These are phyloP conservation scores for Nymphicus hollandicus DNA, from an alignment of 2,113 vertebrate genomes.

Conservation along the genomic window DNA sequence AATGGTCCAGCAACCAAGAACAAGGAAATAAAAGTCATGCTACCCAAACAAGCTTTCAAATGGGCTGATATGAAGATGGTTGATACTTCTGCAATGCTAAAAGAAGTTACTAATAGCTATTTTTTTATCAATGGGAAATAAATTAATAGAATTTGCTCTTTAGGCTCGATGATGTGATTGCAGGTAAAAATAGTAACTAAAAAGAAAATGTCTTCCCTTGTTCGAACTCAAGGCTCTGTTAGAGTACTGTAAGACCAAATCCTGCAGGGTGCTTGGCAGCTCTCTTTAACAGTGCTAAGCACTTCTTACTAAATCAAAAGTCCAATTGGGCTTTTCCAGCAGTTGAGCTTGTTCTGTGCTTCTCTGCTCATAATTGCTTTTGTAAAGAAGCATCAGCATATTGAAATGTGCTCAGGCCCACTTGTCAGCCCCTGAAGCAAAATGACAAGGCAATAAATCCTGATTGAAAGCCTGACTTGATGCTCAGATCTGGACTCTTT, in stretches of 20 bases:
- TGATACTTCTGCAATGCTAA: not conserved
- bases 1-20: not conserved
- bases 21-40: not conserved
- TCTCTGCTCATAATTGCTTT: slow-evolving; percentile 41
- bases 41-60: not conserved
- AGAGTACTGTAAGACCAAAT: not conserved
- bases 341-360: not conserved
- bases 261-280: not conserved
- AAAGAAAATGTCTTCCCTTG: not conserved
- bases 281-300: not conserved
- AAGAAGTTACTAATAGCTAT: not conserved
- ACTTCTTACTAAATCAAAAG: slow-evolving; percentile 4
- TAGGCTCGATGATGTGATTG: not conserved
- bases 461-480: slow-evolving; percentile 20
- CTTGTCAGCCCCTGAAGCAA: slow-evolving; percentile 28
- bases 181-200: not conserved
- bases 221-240: not conserved
- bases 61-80: not conserved
- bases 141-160: not conserved
- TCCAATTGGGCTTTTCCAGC: slow-evolving; percentile 18
- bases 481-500: slow-evolving; percentile 5
- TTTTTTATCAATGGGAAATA: not conserved
- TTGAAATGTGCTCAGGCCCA: slow-evolving; percentile 41
- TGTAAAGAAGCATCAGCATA: slow-evolving; percentile 51
- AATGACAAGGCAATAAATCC: slow-evolving; percentile 19